These are phyloP conservation scores for Drosophila subobscura DNA, from an alignment of 1,140 invertebrate species.

Conservation along the genomic window DNA sequence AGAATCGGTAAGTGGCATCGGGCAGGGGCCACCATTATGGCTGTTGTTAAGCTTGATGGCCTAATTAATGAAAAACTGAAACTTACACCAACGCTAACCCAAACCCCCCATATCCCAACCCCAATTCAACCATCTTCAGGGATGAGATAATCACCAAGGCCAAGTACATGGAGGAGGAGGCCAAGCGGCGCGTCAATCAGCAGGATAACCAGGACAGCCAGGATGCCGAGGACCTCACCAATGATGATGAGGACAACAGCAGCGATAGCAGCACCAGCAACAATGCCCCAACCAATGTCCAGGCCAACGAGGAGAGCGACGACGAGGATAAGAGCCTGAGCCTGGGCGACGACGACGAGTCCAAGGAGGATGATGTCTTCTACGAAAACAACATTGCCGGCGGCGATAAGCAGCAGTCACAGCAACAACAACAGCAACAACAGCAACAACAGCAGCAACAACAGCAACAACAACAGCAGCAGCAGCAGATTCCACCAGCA, in stretches of 20 bases:
- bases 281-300: constrained; percentile 74
- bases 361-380: constrained; percentile 89
- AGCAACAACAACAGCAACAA: constrained; percentile 49
- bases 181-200: constrained; percentile 81
- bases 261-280: constrained; percentile 40
- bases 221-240: constrained; percentile 73
- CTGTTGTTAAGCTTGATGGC: constrained; percentile 47
- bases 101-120: not conserved
- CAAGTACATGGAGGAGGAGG: constrained; percentile 85
- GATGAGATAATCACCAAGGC: constrained; percentile 89
- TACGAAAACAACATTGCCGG: constrained; percentile 87
- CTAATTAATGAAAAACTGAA: constrained; percentile 67
- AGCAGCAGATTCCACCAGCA: constrained; percentile 29
- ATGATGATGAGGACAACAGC: constrained; percentile 78
- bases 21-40: constrained; percentile 1
- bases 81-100: constrained; percentile 42
- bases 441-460: constrained; percentile 48
- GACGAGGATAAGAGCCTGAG: constrained; percentile 76
- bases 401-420: constrained; percentile 59
- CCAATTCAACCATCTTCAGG: constrained; percentile 76
- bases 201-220: constrained; percentile 75
- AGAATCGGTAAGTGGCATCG: constrained; percentile 88
- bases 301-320: constrained; percentile 73
- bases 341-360: constrained; percentile 83
- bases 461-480: constrained; percentile 43